Base-by-base conservation (phyloP, 1,140 invertebrate genomes). In the Elysia chlorotica region DNA sequence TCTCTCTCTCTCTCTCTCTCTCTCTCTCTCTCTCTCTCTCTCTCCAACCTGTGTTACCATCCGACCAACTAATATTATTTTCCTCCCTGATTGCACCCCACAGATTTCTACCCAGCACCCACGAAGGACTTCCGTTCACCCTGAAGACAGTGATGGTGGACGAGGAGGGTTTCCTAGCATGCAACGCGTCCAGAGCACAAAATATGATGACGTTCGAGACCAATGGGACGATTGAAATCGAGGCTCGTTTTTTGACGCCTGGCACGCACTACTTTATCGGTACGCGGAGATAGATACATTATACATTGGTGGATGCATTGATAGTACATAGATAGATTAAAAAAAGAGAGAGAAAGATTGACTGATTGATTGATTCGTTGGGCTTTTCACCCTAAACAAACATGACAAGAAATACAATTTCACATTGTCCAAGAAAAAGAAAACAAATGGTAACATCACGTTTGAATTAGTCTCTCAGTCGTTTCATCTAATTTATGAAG, bases 181-280 rank as follows among this genome's bases (percentile, higher is more conserved):
- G 65, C 65, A 66, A 66, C 38, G 14, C 14, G 37, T 66, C 65
- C 35, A 25, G n/a, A 30, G 65, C 37, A 6, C 4, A 1, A 1
- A 4, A 37, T 3, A 28, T 66, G 25, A 5, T 66, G 19, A 25
- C 36, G n/a, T n/a, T 17, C 2, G 65, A 66, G 53, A 66, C 65
- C 37, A 66, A 66, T 23, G n/a, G 30, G 31, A 30, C 65, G 6
- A 48, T 66, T 66, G 38, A 66, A 5, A 41, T 66, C 30, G 25
- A 37, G 25, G 37, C 41, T 14, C 21, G 53, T 1, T 66, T 66
- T 36, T n/a, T 66, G 28, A 2, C 25, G 2, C 35, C 19, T 4
- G 65, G 65, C 2, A 2, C 25, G 2, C 35, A 53, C 37, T 66
- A 48, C 53, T 66, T 66, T 66, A 66, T 66, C 14, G 65, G 65